Evolutionary conservation across 2,888 invertebrate genomes (phyloP).

Genomic region (Julus scandinavius): DNA sequence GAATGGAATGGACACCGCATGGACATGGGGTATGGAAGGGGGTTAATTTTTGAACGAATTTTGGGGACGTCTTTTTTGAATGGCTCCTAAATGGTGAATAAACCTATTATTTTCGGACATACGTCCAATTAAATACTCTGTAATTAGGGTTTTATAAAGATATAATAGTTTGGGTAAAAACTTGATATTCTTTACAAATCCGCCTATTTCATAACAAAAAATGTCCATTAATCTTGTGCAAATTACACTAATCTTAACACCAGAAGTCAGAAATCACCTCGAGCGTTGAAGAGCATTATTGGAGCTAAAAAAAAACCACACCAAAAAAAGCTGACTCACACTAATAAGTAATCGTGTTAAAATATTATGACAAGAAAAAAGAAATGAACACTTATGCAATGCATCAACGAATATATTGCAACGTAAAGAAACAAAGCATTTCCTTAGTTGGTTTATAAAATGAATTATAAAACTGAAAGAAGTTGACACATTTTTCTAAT

Average conservation of each 20-base stretch:
- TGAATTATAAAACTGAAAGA: no score
- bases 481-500: no score
- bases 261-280: neutral
- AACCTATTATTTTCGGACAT: neutral
- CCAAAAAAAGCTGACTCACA: neutral
- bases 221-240: neutral
- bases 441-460: no score
- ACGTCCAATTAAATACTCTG: neutral
- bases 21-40: no score
- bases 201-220: neutral
- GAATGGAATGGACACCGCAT: no score
- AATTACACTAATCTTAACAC: neutral
- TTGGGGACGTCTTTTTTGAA: no score
- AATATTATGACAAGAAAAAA: neutral
- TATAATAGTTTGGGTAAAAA: neutral
- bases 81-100: no score
- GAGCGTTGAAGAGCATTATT: neutral
- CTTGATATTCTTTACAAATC: neutral
- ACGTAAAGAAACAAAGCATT: no score
- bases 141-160: neutral
- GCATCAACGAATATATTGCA: no score
- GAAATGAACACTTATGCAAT: neutral
- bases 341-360: neutral
- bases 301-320: neutral
- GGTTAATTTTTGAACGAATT: no score